Evolutionary conservation across 23 tunicate species (phyloP), one percentile per base, ranked within the genome.

Genomic region (Ascidia mentula): DNA sequence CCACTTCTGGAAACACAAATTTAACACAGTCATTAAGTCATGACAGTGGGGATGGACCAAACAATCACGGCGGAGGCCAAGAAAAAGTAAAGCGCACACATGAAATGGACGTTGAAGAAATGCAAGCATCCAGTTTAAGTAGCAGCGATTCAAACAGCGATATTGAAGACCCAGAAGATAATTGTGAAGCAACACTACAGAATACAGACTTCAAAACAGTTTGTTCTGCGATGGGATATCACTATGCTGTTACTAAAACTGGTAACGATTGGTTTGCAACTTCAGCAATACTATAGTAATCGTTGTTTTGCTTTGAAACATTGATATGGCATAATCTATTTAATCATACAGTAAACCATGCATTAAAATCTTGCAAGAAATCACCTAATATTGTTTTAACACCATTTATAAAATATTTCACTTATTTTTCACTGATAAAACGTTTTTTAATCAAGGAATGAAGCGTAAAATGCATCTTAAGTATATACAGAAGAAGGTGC

Each of bases 51-150:
- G 72, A 82, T 61, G 81, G 61, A 13, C 76, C 80, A 32, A 24
- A 76, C n/a, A 42, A 75, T 7, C 39, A 35, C 5, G 18, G 18
- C 38, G 22, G 34, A 0, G 46, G 22, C 30, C 42, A 77, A 22
- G 36, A 73, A 1, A 60, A 40, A 53, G 20, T 82, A 1, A 82
- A 82, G 32, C 46, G 60, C 2, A 39, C 17, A 12, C 86, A 82
- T 53, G 86, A 82, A 73, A 5, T 82, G 40, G 86, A 82, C 28
- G n/a, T 53, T 13, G 86, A 82, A 1, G 86, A 82, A 37, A 45
- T 1, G 20, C n/a, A 32, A 33, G 77, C 7, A 13, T 34, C 24
- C 12, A 6, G n/a, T 39, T 37, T 22, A 4, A 71, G 74, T 6
- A 7, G 38, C 74, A 71, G 39, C 32, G 74, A 71, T 71, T 71